phyloP scores from a whole-genome alignment of 2,888 invertebrate species.

The Cataglyphis altisquamis region DNA sequence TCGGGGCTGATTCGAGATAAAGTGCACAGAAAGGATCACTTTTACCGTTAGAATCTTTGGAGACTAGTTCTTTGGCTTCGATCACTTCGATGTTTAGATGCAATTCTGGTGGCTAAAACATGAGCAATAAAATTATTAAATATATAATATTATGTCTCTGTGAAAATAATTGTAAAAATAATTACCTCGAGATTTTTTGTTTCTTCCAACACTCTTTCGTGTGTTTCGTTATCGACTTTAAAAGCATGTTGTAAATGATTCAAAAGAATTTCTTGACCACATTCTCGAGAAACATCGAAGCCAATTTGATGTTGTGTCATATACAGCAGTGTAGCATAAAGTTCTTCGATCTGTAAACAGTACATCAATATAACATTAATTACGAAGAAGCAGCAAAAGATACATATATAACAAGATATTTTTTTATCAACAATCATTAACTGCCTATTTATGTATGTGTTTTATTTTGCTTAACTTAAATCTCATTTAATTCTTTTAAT shows the following conservation, averaged over 20 bases:
- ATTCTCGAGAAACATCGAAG: conserved; percentile 91
- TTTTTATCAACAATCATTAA: background rate
- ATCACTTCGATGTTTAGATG: conserved; percentile 94
- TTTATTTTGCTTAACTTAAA: background rate
- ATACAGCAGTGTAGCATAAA: conserved; percentile 94
- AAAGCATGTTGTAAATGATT: conserved; percentile 94
- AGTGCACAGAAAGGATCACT: conserved; percentile 99
- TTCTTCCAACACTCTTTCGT: conserved; percentile 90
- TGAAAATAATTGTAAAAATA: conserved; percentile 19
- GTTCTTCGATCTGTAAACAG: conserved; percentile 91
- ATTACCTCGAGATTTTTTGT: conserved; percentile 91
- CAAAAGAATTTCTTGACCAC: conserved; percentile 90
- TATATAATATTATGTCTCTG: background rate
- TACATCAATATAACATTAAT: background rate
- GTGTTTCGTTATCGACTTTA: conserved; percentile 92
- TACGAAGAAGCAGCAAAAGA: background rate
- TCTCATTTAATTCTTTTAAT: background rate
- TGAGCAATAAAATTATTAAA: conserved; percentile 12
- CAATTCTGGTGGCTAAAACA: conserved; percentile 91
- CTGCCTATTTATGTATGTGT: background rate
- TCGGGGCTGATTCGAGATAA: conserved; percentile 92
- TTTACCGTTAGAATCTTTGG: conserved; percentile 96
- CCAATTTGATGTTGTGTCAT: conserved; percentile 95
- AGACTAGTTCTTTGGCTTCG: conserved; percentile 94
- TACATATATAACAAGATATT: background rate